Percentiles rank a stretch among this genome's conserved stretches.
Conservation (phyloP, 2,797 vertebrate genomes). For the Squalus acanthias region DNA sequence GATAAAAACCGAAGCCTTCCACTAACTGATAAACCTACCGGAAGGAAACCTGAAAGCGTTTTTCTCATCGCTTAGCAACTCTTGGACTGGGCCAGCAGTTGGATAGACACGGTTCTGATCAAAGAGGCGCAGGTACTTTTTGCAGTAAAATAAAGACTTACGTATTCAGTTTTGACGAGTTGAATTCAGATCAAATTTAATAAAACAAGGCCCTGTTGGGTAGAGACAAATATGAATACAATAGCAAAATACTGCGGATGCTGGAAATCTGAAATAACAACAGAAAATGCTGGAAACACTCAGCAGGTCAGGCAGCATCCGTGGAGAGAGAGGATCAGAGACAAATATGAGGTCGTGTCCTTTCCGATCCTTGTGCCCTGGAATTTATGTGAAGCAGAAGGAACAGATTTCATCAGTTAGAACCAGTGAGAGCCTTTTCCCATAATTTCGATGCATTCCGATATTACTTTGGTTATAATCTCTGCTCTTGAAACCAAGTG, state of each 20-base stretch:
- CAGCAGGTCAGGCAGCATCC: too few relatives aligned
- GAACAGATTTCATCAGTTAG: background rate
- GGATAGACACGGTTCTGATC: background rate
- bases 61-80: background rate
- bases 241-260: too few relatives aligned
- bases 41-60: background rate
- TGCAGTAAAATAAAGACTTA: background rate
- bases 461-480: background rate
- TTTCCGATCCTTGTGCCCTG: background rate
- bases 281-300: too few relatives aligned
- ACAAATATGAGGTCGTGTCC: background rate
- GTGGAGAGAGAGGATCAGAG: background rate
- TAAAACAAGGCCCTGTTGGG: background rate
- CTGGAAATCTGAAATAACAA: too few relatives aligned
- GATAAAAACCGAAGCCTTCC: background rate
- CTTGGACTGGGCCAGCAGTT: background rate
- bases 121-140: background rate
- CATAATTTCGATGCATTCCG: background rate
- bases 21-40: background rate
- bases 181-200: background rate
- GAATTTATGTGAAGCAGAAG: background rate
- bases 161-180: background rate
- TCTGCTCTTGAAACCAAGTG: background rate
- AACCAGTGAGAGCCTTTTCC: background rate
- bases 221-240: background rate